Percentiles rank a stretch among this genome's conserved stretches.
Conservation (phyloP, 2,797 vertebrate species). For the Gouania willdenowi region DNA sequence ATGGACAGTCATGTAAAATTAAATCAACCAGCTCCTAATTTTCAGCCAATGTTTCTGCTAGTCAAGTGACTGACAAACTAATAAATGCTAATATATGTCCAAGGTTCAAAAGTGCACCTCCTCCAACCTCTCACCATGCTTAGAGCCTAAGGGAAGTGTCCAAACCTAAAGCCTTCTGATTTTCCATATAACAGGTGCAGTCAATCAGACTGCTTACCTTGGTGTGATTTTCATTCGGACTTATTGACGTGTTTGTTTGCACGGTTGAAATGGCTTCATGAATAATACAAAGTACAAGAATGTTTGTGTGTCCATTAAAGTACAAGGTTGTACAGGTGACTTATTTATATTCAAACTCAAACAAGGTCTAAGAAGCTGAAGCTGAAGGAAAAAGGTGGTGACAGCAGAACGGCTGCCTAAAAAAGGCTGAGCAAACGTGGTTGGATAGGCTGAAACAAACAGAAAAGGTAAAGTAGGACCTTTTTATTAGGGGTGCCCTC, state of each 20-base stretch:
- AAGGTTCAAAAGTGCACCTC: conserved; percentile 33
- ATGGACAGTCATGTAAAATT: no score
- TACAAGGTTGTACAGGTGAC: conserved; percentile 54
- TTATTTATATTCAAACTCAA: conserved; percentile 40
- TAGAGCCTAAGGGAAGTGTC: conserved; percentile 52
- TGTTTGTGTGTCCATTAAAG: conserved; percentile 57
- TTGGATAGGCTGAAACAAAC: neutral
- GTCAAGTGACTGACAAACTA: conserved; percentile 49
- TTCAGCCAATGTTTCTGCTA: conserved; percentile 54
- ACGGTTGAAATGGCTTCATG: conserved; percentile 55
- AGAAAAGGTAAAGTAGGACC: no score
- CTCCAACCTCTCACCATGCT: conserved; percentile 25
- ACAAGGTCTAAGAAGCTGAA: conserved; percentile 25
- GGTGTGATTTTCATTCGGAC: conserved; percentile 62
- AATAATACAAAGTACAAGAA: conserved; percentile 65
- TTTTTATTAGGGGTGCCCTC: no score
- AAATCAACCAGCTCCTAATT: no score
- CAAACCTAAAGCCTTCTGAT: conserved; percentile 44
- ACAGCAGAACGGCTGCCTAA: no score
- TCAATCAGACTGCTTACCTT: conserved; percentile 63
- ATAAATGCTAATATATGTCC: conserved; percentile 59
- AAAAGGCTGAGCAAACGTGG: neutral
- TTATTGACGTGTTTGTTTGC: conserved; percentile 58
- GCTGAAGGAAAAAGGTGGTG: conserved; percentile 14
- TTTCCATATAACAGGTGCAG: conserved; percentile 33